Evolutionary conservation across 2,113 vertebrate species (phyloP).

Genomic region (Tretioscincus oriximinensis): DNA sequence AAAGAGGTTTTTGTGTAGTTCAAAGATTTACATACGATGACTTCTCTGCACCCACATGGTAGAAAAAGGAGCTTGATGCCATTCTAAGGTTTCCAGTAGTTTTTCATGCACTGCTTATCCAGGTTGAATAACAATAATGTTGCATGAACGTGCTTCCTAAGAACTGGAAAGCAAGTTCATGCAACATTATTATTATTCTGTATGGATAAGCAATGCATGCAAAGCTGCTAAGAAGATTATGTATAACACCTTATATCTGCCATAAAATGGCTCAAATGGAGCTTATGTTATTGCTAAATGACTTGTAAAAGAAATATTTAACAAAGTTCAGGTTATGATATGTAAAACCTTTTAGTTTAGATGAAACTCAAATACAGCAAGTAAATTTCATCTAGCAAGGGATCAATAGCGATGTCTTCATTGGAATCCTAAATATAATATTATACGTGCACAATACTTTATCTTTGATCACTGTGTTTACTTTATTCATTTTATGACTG

Average conservation of each 20-base stretch:
- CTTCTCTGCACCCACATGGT: no score
- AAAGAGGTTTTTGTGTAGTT: no score
- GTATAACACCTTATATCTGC: conserved; percentile 50
- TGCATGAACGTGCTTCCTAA: conserved; percentile 17
- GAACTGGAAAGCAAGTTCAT: neutral
- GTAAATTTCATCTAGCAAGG: conserved; percentile 13
- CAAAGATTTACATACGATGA: no score
- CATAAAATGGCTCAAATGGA: conserved; percentile 53
- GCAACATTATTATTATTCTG: conserved; percentile 43
- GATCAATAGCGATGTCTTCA: neutral
- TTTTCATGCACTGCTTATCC: no score
- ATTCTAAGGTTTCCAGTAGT: no score
- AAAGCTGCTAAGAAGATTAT: conserved; percentile 62
- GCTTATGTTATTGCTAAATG: conserved; percentile 52
- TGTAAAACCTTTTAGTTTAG: conserved; percentile 13
- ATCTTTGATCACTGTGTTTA: neutral
- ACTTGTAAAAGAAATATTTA: conserved; percentile 54
- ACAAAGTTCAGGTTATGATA: conserved; percentile 27
- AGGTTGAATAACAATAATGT: no score
- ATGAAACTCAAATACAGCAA: conserved; percentile 9
- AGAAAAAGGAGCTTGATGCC: no score
- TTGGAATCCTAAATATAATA: neutral
- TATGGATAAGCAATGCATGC: conserved; percentile 26
- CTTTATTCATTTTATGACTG: neutral
- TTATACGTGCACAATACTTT: neutral